phyloP scores from a whole-genome alignment of 2,888 invertebrate species.

The Barypeithes pellucidus region DNA sequence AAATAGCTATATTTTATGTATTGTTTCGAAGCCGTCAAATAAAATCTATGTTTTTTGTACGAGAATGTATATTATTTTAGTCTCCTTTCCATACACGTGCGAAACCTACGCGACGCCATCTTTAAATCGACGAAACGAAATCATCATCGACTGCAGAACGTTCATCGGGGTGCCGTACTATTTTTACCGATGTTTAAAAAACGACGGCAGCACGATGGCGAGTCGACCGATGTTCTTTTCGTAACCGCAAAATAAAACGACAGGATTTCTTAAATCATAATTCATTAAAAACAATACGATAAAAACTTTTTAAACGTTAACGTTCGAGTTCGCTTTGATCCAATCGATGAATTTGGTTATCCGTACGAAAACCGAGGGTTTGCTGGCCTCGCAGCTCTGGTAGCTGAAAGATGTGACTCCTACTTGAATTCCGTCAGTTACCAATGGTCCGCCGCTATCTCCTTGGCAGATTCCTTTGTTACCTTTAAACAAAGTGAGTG shows the following conservation, averaged over 20 bases:
- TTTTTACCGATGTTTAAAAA: not conserved
- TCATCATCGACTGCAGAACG: too few relatives aligned
- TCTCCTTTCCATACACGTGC: too few relatives aligned
- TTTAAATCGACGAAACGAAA: too few relatives aligned
- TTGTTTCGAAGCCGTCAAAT: too few relatives aligned
- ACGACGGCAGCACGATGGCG: not conserved
- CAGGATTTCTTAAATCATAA: not conserved
- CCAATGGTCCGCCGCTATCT: conserved; percentile 57
- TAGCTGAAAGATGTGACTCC: conserved; percentile 57
- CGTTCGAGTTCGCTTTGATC: conserved; percentile 54
- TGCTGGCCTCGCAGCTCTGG: conserved; percentile 50
- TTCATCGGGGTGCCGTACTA: not conserved
- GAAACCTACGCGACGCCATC: too few relatives aligned
- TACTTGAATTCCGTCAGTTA: conserved; percentile 53
- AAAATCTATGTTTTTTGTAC: too few relatives aligned
- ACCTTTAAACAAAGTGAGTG: not conserved
- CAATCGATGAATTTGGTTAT: conserved; percentile 53
- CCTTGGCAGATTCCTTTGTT: conserved; percentile 53
- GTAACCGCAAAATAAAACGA: not conserved
- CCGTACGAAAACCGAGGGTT: conserved; percentile 56
- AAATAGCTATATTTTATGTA: too few relatives aligned
- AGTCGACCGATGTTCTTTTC: not conserved
- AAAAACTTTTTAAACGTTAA: conserved; percentile 10
- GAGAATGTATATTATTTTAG: too few relatives aligned
- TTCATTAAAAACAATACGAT: not conserved